Conservation (phyloP, 2,113 vertebrate genomes). For the Oreochromis spilurus region DNA sequence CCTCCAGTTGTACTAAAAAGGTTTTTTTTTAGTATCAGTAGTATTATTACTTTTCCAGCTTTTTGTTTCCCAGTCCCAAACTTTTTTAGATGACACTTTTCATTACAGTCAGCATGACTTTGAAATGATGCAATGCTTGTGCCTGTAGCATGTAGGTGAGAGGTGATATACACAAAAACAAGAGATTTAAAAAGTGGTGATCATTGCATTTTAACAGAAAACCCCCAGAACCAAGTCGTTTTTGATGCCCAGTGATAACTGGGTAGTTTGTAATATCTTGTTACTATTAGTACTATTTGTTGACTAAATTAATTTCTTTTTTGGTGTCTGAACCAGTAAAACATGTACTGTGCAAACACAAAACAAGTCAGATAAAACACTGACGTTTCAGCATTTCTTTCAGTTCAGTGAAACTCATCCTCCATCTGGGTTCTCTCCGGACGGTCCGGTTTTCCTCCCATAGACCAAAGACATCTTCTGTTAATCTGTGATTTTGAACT, state of each 20-base stretch:
- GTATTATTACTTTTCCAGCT: fast-evolving
- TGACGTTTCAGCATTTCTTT: not conserved
- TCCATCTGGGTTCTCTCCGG: not conserved
- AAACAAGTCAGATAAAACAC: fast-evolving
- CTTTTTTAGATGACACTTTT: not conserved
- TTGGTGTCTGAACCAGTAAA: not conserved
- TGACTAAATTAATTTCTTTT: not conserved
- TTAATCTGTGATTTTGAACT: not conserved
- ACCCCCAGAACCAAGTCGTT: fast-evolving
- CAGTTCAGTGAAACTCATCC: fast-evolving
- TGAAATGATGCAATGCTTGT: not conserved
- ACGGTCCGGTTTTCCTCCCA: not conserved
- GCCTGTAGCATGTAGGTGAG: not conserved
- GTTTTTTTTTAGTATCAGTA: not conserved
- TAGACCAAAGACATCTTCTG: not conserved
- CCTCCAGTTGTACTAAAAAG: not conserved
- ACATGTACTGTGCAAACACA: not conserved
- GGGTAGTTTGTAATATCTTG: not conserved
- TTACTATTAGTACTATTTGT: not conserved
- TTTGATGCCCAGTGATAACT: not conserved
- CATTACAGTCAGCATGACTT: not conserved
- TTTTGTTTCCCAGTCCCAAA: not conserved
- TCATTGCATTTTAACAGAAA: too few relatives aligned
- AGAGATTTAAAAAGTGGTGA: too few relatives aligned
- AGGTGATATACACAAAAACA: not conserved